Percentiles rank a stretch among this genome's conserved stretches.
phyloP scores from a whole-genome alignment of 2,113 vertebrate genomes.

The Alaudala cheleensis region DNA sequence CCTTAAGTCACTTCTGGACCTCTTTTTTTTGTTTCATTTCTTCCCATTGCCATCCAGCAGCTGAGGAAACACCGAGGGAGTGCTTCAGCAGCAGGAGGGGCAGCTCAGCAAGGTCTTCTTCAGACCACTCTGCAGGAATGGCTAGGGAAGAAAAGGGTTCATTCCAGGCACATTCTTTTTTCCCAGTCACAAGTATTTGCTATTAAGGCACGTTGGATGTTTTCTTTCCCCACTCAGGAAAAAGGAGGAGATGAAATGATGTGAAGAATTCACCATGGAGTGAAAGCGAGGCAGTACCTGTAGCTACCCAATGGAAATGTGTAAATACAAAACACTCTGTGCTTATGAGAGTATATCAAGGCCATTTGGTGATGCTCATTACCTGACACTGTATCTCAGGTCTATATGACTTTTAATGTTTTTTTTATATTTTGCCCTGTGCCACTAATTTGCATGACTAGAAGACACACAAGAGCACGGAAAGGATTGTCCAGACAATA shows the following conservation, averaged over 20 bases:
- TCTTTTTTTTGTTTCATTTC: background rate
- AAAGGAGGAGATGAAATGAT: background rate
- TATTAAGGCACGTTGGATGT: background rate
- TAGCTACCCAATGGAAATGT: background rate
- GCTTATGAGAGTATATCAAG: background rate
- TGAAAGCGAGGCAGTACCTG: background rate
- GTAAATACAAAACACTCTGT: background rate
- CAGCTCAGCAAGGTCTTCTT: background rate
- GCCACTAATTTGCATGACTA: background rate
- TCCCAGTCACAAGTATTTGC: background rate
- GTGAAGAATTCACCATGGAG: background rate
- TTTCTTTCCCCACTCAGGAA: background rate
- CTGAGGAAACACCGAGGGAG: background rate
- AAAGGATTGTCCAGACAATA: background rate
- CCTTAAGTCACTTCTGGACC: no score
- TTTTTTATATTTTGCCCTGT: background rate
- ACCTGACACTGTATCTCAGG: background rate
- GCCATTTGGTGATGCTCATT: background rate
- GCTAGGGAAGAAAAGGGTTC: background rate
- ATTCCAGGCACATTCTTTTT: background rate
- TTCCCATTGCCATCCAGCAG: background rate
- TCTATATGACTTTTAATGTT: background rate
- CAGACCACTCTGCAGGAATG: background rate
- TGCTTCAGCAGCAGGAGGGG: background rate
- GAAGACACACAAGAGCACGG: accelerated